Evolutionary conservation across 2,888 invertebrate genomes (phyloP).

Genomic region (Meghimatium bilineatum): DNA sequence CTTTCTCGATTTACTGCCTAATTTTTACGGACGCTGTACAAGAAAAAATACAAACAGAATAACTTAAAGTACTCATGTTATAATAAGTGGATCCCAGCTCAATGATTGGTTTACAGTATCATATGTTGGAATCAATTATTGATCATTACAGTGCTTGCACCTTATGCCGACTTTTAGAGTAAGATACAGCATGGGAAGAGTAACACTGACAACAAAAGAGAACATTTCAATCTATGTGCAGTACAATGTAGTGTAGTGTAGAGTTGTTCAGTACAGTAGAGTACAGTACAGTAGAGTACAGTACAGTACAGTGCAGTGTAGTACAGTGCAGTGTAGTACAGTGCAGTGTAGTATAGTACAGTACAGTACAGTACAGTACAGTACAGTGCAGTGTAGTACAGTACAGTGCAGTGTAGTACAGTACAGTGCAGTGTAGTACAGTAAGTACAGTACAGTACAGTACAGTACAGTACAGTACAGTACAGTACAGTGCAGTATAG

Average conservation of each 20-base stretch:
- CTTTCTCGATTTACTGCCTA: not conserved
- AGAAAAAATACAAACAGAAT: not conserved
- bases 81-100: not conserved
- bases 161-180: not conserved
- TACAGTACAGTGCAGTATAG: not conserved
- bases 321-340: not conserved
- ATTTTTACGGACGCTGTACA: not conserved
- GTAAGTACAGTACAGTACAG: not conserved
- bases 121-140: not conserved
- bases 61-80: not conserved
- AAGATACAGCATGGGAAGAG: too few relatives aligned
- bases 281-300: not conserved
- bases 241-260: not conserved
- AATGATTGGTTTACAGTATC: not conserved
- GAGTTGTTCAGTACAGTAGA: not conserved
- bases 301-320: not conserved
- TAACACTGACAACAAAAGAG: too few relatives aligned
- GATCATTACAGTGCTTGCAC: not conserved
- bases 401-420: not conserved
- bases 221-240: too few relatives aligned
- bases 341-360: not conserved
- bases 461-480: not conserved
- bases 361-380: not conserved
- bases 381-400: not conserved
- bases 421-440: not conserved